phyloP scores from a whole-genome alignment of 2,797 vertebrate genomes.

The Rhynchotus rufescens region DNA sequence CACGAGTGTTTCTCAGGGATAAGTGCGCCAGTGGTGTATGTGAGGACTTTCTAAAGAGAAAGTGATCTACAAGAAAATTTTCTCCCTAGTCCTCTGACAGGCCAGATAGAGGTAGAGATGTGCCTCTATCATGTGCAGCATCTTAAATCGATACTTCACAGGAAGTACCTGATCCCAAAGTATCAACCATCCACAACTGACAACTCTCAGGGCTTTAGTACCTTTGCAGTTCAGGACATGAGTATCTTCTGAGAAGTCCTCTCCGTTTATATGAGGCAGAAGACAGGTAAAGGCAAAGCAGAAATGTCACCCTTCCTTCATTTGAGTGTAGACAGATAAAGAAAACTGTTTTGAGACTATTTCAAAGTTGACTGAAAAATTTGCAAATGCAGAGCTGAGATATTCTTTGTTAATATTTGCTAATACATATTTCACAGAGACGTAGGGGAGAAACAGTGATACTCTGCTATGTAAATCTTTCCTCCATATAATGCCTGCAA shows the following conservation, averaged over 20 bases:
- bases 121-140: background rate
- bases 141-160: background rate
- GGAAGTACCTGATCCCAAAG: background rate
- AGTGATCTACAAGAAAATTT: background rate
- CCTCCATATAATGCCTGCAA: background rate
- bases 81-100: background rate
- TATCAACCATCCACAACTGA: background rate
- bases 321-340: background rate
- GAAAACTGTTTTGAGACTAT: background rate
- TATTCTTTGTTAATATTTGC: background rate
- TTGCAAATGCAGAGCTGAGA: background rate
- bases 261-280: background rate
- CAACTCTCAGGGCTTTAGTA: background rate
- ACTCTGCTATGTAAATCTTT: background rate
- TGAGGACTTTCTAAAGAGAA: accelerated
- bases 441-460: background rate
- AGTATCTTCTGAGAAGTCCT: background rate
- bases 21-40: accelerated
- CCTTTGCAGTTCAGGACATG: accelerated
- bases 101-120: accelerated
- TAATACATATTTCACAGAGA: background rate
- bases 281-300: background rate
- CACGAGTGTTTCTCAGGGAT: background rate
- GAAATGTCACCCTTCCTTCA: background rate
- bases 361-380: background rate